Evolutionary conservation across 2,113 vertebrate genomes (phyloP), one percentile per base, ranked within the genome.

Genomic region (Cariama cristata): DNA sequence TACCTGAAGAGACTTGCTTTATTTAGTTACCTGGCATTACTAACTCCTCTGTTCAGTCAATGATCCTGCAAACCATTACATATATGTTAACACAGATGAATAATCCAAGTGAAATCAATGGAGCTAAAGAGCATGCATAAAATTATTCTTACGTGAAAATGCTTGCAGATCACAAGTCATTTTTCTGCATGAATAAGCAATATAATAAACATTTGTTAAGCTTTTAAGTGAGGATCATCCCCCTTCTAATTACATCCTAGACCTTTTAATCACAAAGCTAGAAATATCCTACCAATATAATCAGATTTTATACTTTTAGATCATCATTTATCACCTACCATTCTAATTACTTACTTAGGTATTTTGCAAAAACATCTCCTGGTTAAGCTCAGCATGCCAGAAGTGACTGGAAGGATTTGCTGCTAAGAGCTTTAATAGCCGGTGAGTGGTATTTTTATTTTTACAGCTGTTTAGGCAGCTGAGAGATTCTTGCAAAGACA

Each of bases 391-490:
- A 84, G 35, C 55, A 17, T 27, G 74, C 63, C 82, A 83, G 33
- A 88, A 94, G 75, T 50, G 38, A 83, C 63, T 76, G 55, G 18
- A 88, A 69, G 55, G 72, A 94, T 66, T 83, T 92, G 14, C 67
- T 71, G 16, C 81, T 81, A 60, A 23, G 62, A 74, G 42, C 76
- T 90, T 83, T 88, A 90, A 88, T 44, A 93, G 47, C 21, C 64
- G 71, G 42, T 35, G n/a, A 95, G 79, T 4, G 20, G 28, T 79
- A 93, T 83, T 88, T 94, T 94, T 94, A 90, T 97, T 97, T 97
- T 93, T 80, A 92, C 94, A 97, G 94, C 95, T 97, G 96, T 81
- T 80, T 35, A 80, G 76, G 56, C 63, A 88, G 90, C 86, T 44
- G 72, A 80, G 63, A 86, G 45, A 74, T 83, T 63, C 59, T 58